Evolutionary conservation across 30 jellyfish, hydroid and myxozoan genomes (phyloP).

Genomic region (Hydractinia echinata): DNA sequence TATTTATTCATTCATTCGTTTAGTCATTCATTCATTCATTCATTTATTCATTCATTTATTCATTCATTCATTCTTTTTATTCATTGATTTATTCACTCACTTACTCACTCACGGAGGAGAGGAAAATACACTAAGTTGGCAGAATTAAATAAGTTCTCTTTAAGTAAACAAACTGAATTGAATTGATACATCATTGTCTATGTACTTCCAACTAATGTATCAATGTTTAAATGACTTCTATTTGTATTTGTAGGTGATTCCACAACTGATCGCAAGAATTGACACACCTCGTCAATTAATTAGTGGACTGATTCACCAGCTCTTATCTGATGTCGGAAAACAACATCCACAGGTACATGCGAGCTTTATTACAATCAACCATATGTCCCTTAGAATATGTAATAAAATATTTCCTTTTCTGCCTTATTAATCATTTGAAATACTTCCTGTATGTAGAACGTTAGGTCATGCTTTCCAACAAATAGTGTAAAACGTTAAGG

Average conservation of each 20-base stretch:
- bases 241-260: constrained; percentile 74
- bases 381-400: neutral
- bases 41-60: too few relatives aligned
- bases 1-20: too few relatives aligned
- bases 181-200: neutral
- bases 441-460: neutral
- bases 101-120: too few relatives aligned
- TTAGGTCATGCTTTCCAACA: neutral
- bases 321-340: constrained; percentile 90
- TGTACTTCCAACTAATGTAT: neutral
- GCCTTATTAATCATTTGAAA: neutral
- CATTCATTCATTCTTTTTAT: too few relatives aligned
- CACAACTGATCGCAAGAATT: constrained; percentile 96
- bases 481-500: neutral
- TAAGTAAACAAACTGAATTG: neutral
- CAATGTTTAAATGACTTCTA: neutral
- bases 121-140: too few relatives aligned
- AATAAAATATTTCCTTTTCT: neutral
- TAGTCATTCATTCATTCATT: too few relatives aligned
- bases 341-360: constrained; percentile 93
- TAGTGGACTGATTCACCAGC: constrained; percentile 78
- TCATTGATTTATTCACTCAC: too few relatives aligned
- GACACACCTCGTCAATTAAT: constrained; percentile 93
- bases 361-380: neutral
- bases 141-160: too few relatives aligned